Conservation (phyloP, 2,113 vertebrate genomes). For the Equus przewalskii region DNA sequence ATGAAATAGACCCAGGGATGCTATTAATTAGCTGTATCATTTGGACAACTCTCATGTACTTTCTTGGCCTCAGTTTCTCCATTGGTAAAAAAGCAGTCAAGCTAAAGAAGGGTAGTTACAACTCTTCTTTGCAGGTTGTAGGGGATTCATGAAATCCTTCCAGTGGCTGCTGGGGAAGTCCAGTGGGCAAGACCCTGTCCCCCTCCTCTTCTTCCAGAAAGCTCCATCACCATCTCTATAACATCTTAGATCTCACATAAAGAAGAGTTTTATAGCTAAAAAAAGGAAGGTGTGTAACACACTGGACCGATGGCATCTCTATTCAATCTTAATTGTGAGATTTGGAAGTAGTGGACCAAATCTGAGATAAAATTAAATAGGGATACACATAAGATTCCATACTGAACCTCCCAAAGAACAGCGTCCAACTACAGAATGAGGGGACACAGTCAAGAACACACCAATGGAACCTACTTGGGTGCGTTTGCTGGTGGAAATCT, state of each 20-base stretch:
- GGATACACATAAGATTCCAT: not conserved
- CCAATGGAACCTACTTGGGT: not conserved
- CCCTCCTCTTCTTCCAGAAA: not conserved
- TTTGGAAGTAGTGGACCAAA: constrained; percentile 43
- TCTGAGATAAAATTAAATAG: constrained; percentile 19
- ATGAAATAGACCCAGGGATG: not conserved
- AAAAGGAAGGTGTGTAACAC: not conserved
- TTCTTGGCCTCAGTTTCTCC: not conserved
- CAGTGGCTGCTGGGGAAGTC: not conserved
- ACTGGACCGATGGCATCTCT: not conserved
- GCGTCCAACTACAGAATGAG: not conserved
- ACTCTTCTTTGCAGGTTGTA: not conserved
- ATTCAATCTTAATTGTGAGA: not conserved
- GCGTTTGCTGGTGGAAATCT: not conserved
- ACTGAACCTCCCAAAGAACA: not conserved
- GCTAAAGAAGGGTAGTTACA: not conserved
- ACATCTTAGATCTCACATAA: not conserved
- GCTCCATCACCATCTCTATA: not conserved
- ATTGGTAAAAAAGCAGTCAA: not conserved
- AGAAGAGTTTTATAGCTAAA: not conserved
- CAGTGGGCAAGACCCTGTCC: not conserved
- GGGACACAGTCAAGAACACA: not conserved
- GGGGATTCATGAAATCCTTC: not conserved
- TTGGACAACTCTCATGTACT: not conserved
- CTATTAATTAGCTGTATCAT: not conserved